Evolutionary conservation across 2,888 invertebrate genomes (phyloP).

Genomic region (Hesperia comma): DNA sequence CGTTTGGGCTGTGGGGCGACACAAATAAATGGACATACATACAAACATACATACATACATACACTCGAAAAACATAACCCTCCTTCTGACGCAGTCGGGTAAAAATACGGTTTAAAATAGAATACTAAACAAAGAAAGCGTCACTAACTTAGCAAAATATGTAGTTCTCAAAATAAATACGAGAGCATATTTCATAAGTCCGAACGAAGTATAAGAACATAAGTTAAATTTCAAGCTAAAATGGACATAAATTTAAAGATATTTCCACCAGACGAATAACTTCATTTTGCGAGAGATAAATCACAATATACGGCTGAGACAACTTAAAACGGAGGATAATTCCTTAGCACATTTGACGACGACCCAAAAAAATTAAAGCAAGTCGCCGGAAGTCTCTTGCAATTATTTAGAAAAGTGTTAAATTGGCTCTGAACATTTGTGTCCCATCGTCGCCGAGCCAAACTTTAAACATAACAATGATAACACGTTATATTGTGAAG

Average conservation of each 20-base stretch:
- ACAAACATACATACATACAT: no score
- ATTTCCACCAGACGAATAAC: slow-evolving; percentile 23
- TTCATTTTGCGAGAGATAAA: slow-evolving; percentile 18
- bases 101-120: neutral
- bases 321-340: slow-evolving; percentile 26
- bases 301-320: slow-evolving; percentile 26
- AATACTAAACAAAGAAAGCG: slow-evolving; percentile 7
- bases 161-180: slow-evolving; percentile 9
- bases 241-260: slow-evolving; percentile 16
- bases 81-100: no score
- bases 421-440: slow-evolving; percentile 3
- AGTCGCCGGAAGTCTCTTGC: slow-evolving; percentile 13
- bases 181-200: slow-evolving; percentile 10
- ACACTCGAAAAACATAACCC: no score
- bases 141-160: neutral
- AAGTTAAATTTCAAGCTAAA: neutral
- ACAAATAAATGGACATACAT: no score
- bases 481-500: neutral
- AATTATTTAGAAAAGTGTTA: slow-evolving; percentile 43
- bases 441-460: neutral
- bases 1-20: no score
- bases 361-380: slow-evolving; percentile 25
- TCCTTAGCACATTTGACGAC: slow-evolving; percentile 20
- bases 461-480: neutral
- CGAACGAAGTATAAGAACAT: neutral